A percentile compares a stretch with the other conserved stretches of the same genome.
Evolutionary conservation across 2,888 invertebrate genomes (phyloP).

Genomic region (Aleiodes testaceus): DNA sequence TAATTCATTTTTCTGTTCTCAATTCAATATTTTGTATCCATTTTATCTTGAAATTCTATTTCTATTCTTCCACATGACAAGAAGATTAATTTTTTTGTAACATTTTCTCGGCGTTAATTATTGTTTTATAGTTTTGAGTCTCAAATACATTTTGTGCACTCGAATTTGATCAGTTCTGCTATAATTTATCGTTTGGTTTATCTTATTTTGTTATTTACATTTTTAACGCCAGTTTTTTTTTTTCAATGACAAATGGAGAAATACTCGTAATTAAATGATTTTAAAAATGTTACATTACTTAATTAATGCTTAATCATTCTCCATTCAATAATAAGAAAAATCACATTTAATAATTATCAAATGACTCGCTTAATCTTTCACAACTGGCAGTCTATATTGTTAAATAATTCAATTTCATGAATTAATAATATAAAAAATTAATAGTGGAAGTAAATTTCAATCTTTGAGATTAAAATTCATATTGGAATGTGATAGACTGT

Average conservation of each 20-base stretch:
- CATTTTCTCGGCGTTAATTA: background rate
- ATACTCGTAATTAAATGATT: too few relatives aligned
- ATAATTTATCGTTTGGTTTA: background rate
- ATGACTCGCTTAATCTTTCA: background rate
- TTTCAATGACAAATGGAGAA: too few relatives aligned
- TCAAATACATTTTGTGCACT: background rate
- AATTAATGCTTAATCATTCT: background rate
- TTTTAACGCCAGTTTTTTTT: background rate
- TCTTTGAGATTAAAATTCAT: constrained; percentile 8
- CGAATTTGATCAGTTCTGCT: constrained; percentile 6
- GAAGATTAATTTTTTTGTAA: background rate
- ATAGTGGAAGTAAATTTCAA: background rate
- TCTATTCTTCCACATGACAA: background rate
- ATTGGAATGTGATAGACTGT: background rate
- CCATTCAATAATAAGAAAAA: background rate
- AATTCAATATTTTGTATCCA: constrained; percentile 44
- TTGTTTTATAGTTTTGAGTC: background rate
- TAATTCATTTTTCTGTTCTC: constrained; percentile 48
- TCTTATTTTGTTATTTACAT: constrained; percentile 12
- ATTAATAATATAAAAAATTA: background rate
- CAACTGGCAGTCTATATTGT: constrained; percentile 2
- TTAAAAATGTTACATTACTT: too few relatives aligned
- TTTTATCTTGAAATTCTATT: background rate
- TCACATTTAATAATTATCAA: too few relatives aligned
- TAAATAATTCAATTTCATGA: constrained; percentile 4